Evolutionary conservation across 2,888 invertebrate species (phyloP), one percentile per base, ranked within the genome.

Genomic region (Macroteleia sp.): DNA sequence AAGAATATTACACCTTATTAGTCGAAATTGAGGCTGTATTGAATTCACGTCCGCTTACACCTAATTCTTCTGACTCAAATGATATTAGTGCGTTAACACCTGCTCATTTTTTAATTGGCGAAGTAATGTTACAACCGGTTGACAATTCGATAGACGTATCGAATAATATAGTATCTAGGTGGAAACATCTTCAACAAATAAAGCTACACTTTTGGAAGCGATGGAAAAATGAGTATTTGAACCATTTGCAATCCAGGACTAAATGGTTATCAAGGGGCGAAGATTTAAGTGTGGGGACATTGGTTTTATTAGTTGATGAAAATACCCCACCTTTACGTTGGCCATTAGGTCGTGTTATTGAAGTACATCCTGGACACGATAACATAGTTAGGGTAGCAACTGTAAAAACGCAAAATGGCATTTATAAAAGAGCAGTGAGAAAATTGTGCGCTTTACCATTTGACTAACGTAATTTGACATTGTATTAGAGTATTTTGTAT

Each of bases 51-150:
- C 87, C 88, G 1, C n/a, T 89, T 0, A 74, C 75, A 9, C 77
- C 81, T 17, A 57, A 85, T 6, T 83, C 86, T 3, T 20, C 57
- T 2, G 84, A 85, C 46, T 78, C 81, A 9, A 69, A 83, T 17
- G 81, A 85, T 39, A 36, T 79, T 4, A 67, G 48, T 19, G 76
- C 82, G 4, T 56, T 88, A 0, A 86, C 86, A 0, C 87, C 88
- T 4, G 85, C 81, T 10, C 87, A 89, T 74, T 85, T 88, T 56
- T 67, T 89, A 5, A 67, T 86, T 25, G 85, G 83, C 3, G 20
- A 56, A 14, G 22, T 78, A 9, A 32, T 42, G 39, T 54, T 50
- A 12, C 50, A 36, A 50, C 42, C 56, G 6, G 8, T 32, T 8
- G 17, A 32, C n/a, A 19, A 32, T 32, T 32, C 10, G 5, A 4